Conservation (phyloP, 2,888 invertebrate species). For the Biston stratarius region DNA sequence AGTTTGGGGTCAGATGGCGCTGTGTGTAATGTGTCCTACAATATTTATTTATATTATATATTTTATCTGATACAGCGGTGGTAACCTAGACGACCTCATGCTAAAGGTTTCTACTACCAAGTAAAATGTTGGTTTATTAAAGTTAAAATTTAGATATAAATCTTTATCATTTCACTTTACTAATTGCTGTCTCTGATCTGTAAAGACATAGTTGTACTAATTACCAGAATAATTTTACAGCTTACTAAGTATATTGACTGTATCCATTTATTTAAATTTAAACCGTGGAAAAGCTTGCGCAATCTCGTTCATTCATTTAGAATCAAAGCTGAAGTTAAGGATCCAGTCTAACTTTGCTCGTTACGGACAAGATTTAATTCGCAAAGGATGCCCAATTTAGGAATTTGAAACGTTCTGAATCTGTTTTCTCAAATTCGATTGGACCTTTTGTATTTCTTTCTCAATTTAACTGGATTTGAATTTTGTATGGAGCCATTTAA, state of each 20-base stretch:
- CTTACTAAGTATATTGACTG: background rate
- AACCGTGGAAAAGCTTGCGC: constrained; percentile 20
- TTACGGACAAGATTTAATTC: constrained; percentile 39
- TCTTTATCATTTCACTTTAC: too few relatives aligned
- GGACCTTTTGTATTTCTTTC: constrained; percentile 1
- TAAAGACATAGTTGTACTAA: too few relatives aligned
- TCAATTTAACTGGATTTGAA: background rate
- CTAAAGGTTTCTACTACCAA: too few relatives aligned
- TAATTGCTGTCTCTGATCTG: too few relatives aligned
- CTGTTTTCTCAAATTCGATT: constrained; percentile 28
- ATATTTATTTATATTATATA: too few relatives aligned
- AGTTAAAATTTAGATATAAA: too few relatives aligned
- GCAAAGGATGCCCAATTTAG: constrained; percentile 30
- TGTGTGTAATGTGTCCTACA: too few relatives aligned
- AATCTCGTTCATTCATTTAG: constrained; percentile 37
- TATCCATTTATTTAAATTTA: constrained; percentile 8
- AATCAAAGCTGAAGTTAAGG: constrained; percentile 39
- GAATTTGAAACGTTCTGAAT: constrained; percentile 28
- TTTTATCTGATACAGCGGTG: too few relatives aligned
- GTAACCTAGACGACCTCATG: too few relatives aligned
- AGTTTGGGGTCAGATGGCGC: too few relatives aligned
- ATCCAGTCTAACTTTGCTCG: constrained; percentile 41
- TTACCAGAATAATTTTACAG: too few relatives aligned
- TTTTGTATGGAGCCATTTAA: constrained; percentile 3
- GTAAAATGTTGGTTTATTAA: too few relatives aligned